Evolutionary conservation across 2,113 vertebrate genomes (phyloP).

Genomic region (Cebidichthys violaceus): DNA sequence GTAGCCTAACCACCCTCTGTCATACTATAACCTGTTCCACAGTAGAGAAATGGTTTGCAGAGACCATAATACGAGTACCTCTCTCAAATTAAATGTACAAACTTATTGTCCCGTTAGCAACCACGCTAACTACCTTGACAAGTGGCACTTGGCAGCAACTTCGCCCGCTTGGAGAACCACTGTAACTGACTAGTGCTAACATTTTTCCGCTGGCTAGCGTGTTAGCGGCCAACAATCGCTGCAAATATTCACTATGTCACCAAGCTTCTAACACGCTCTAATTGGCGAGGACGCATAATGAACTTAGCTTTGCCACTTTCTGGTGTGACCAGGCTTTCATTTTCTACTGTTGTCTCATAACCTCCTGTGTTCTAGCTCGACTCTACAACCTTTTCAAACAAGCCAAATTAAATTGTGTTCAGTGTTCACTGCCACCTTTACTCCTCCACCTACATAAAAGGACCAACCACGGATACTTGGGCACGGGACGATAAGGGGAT

Average conservation of each 20-base stretch:
- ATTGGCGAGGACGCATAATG: not conserved
- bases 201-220: not conserved
- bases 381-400: not conserved
- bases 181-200: not conserved
- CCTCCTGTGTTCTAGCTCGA: not conserved
- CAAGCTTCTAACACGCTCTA: not conserved
- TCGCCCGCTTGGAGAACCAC: not conserved
- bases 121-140: not conserved
- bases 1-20: not conserved
- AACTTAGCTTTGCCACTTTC: not conserved
- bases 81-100: not conserved
- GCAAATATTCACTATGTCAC: not conserved
- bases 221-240: not conserved
- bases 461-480: constrained; percentile 10
- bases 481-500: not conserved
- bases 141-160: not conserved
- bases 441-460: not conserved
- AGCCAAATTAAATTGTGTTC: not conserved
- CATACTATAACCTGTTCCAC: not conserved
- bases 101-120: not conserved
- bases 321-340: not conserved
- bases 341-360: not conserved
- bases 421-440: constrained; percentile 7
- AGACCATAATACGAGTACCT: not conserved
- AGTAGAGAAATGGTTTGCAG: not conserved